Conservation (phyloP, 2,113 vertebrate genomes). For the Pseudorasbora parva region DNA sequence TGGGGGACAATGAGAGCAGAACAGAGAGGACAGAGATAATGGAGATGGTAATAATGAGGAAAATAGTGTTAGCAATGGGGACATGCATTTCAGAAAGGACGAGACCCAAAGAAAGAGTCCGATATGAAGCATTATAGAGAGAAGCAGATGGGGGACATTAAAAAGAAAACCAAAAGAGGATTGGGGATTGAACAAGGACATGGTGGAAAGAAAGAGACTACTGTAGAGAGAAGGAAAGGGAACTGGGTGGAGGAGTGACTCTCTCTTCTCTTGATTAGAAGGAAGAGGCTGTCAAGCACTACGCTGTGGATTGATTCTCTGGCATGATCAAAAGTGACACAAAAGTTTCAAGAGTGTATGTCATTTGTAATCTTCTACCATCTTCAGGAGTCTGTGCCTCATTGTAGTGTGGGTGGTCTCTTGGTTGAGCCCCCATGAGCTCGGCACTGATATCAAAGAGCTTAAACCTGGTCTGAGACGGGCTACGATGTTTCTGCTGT, state of each 20-base stretch:
- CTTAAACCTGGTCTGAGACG: constrained; percentile 37
- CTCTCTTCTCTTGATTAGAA: constrained; percentile 49
- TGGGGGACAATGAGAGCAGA: constrained; percentile 13
- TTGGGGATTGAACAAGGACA: constrained; percentile 37
- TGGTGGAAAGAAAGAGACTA: constrained; percentile 25
- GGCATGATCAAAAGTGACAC: constrained; percentile 61
- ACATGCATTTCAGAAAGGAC: constrained; percentile 25
- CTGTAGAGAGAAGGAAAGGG: constrained; percentile 12
- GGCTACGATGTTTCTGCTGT: constrained; percentile 21
- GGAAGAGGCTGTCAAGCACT: constrained; percentile 40
- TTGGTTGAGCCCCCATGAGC: constrained; percentile 45
- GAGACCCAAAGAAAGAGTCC: neutral
- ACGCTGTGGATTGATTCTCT: constrained; percentile 42
- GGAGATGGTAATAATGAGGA: constrained; percentile 20
- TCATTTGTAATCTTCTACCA: constrained; percentile 52
- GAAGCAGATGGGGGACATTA: constrained; percentile 19
- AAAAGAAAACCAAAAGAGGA: constrained; percentile 29
- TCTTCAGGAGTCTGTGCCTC: constrained; percentile 30
- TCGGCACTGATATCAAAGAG: constrained; percentile 60
- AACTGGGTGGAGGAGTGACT: constrained; percentile 23
- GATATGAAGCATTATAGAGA: neutral
- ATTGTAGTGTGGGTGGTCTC: constrained; percentile 53
- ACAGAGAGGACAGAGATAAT: constrained; percentile 22
- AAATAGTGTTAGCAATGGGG: constrained; percentile 4
- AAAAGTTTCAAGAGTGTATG: constrained; percentile 39